These are phyloP conservation scores for Gymnopithys bicolor DNA, from an alignment of 2,797 vertebrate species.

Conservation along the genomic window DNA sequence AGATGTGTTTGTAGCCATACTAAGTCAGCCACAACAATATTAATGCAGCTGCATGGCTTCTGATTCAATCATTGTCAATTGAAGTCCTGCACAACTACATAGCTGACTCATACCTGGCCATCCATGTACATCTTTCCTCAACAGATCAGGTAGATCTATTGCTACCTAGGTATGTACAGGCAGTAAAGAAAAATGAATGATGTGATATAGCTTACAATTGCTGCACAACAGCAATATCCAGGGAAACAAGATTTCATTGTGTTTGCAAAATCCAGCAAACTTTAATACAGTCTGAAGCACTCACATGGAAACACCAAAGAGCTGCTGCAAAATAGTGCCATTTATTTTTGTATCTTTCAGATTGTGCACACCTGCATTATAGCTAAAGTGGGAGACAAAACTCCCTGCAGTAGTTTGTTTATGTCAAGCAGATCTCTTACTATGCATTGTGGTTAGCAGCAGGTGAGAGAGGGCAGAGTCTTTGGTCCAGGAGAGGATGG, in stretches of 20 bases:
- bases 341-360: constrained; percentile 40
- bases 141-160: neutral
- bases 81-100: neutral
- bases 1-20: neutral
- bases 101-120: neutral
- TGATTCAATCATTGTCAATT: neutral
- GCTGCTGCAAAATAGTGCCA: neutral
- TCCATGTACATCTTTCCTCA: neutral
- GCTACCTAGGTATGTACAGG: neutral
- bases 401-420: constrained; percentile 29
- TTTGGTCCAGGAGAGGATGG: neutral
- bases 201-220: neutral
- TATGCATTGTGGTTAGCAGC: neutral
- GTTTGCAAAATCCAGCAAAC: constrained; percentile 60
- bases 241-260: constrained; percentile 18
- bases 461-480: neutral
- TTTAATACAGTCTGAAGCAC: constrained; percentile 24
- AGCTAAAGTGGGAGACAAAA: neutral
- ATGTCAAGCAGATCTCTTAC: neutral
- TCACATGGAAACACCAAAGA: constrained; percentile 12
- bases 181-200: constrained; percentile 19
- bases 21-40: neutral
- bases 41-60: neutral
- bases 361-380: neutral
- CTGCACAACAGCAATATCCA: neutral